Base-by-base conservation (phyloP, 1,140 invertebrate species). In the Callitettix versicolor region DNA sequence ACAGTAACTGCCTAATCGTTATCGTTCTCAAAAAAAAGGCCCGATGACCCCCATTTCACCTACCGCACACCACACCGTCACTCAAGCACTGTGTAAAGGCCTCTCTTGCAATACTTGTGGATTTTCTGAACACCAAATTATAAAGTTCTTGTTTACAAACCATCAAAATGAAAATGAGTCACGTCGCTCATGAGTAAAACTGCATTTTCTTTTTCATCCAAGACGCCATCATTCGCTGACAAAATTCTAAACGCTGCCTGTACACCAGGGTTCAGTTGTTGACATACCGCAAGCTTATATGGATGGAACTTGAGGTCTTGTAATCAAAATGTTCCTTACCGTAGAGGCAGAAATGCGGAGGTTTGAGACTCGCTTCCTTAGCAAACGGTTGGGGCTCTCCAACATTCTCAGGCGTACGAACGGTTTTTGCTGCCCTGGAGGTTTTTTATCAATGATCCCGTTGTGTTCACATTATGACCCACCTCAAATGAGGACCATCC, bases 21-120 rank as follows among this genome's bases (percentile, higher is more conserved):
- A 42, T 42, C 40, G 40, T 42, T 42, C 18, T 42, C 40, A 42
- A 20, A 42, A 42, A 42, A 42, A 42, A 3, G 40, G 40, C 40
- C 40, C 40, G 12, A 17, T 42, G 40, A 42, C 40, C 18, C 40
- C 40, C 40, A 42, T 12, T 42, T 42, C 40, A 42, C 12, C 40
- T 42, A 42, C 40, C 18, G 40, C 40, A 42, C 40, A 42, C 40
- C 40, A 42, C 40, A 42, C 40, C 18, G 18, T 12, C n/a, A n/a
- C n/a, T n/a, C n/a, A n/a, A n/a, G n/a, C n/a, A n/a, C n/a, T n/a
- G n/a, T n/a, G n/a, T n/a, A n/a, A n/a, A n/a, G n/a, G n/a, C n/a
- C n/a, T n/a, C 40, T 42, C 40, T 42, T 42, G 40, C 40, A 3
- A 42, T 42, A 42, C 12, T 42, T 42, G 3, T 20, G 40, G 40